phyloP scores from a whole-genome alignment of 1,140 invertebrate species.

The Pachypeltis micranthus region DNA sequence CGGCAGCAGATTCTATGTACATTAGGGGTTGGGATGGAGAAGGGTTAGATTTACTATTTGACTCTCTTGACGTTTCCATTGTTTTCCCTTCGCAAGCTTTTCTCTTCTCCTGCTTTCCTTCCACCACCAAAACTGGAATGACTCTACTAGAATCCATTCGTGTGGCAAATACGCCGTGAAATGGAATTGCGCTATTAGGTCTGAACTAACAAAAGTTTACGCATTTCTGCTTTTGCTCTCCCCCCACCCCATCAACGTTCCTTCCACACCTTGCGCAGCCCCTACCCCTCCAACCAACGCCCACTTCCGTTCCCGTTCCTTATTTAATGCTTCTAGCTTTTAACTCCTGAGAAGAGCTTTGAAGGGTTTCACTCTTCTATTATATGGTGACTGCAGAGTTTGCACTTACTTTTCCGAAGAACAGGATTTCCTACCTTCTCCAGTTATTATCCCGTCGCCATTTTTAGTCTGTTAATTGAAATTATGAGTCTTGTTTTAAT shows the following conservation, averaged over 20 bases:
- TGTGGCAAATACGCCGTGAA: constrained; percentile 17
- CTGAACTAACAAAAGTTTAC: constrained; percentile 17
- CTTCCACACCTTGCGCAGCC: too few relatives aligned
- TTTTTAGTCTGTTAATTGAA: too few relatives aligned
- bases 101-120: not conserved
- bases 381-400: not conserved
- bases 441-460: too few relatives aligned
- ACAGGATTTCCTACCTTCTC: not conserved
- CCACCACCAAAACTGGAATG: constrained; percentile 14
- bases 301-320: not conserved
- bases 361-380: constrained; percentile 1
- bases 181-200: constrained; percentile 17
- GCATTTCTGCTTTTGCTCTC: constrained; percentile 5
- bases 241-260: not conserved
- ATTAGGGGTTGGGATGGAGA: not conserved
- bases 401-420: not conserved
- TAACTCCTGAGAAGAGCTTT: not conserved
- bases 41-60: constrained; percentile 15
- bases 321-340: constrained; percentile 10
- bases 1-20: constrained; percentile 6
- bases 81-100: constrained; percentile 10
- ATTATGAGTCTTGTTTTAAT: too few relatives aligned
- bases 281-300: too few relatives aligned
- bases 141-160: constrained; percentile 17
- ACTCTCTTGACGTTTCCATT: constrained; percentile 15